Conservation (phyloP, 2,113 vertebrate species). For the Aptenodytes patagonicus region DNA sequence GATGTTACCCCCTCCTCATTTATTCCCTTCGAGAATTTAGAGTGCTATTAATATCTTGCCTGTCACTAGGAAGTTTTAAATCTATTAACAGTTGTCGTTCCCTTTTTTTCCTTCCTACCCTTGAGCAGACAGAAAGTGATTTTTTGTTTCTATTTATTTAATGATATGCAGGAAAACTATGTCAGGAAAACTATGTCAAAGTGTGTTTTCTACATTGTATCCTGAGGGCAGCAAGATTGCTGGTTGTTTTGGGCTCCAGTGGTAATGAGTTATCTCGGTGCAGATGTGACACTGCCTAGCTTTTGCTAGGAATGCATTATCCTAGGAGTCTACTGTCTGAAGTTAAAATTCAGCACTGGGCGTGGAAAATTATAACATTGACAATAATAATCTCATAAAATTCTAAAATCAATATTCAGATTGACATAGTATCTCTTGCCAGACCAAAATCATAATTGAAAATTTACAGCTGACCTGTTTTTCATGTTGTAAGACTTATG, state of each 20-base stretch:
- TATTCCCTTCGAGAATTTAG: not conserved
- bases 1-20: not conserved
- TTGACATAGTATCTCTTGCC: not conserved
- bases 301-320: not conserved
- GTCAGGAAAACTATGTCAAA: not conserved
- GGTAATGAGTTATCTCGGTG: not conserved
- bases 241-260: not conserved
- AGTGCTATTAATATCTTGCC: not conserved
- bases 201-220: not conserved
- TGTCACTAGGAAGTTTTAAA: not conserved
- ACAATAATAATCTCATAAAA: not conserved
- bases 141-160: not conserved
- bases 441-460: not conserved
- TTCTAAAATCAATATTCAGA: not conserved
- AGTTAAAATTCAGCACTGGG: not conserved
- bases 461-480: not conserved
- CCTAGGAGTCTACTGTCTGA: not conserved
- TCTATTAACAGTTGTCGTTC: not conserved
- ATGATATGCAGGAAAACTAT: not conserved
- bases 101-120: not conserved
- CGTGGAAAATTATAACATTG: not conserved
- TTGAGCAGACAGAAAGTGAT: not conserved
- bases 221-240: not conserved
- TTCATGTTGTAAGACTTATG: not conserved
- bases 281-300: not conserved